Percentiles rank a stretch among this genome's conserved stretches.
Evolutionary conservation across 2,888 invertebrate species (phyloP).

Genomic region (Aphrophora alni): DNA sequence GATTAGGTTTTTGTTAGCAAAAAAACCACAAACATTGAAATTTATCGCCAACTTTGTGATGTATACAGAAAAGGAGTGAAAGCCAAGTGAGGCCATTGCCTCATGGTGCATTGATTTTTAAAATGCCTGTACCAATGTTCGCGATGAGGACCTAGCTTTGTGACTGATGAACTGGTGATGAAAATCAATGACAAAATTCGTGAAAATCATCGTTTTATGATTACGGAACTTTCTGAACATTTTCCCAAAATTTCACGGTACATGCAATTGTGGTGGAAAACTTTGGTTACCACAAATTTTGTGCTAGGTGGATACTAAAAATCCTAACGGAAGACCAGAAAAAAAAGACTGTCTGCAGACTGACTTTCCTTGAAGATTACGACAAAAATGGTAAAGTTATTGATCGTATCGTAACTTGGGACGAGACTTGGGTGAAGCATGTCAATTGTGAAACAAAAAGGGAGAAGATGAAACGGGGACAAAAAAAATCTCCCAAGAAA

Average conservation of each 20-base stretch:
- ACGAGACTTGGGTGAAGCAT: not conserved
- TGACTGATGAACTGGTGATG: conserved; percentile 26
- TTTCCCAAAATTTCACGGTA: conserved; percentile 30
- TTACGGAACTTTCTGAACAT: conserved; percentile 26
- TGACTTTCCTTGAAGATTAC: too few relatives aligned
- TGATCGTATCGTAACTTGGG: too few relatives aligned
- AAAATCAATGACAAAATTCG: conserved; percentile 28
- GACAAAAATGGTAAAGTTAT: too few relatives aligned
- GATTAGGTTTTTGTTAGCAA: conserved; percentile 26
- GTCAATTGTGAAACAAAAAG: not conserved
- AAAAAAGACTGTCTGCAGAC: not conserved
- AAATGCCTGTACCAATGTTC: conserved; percentile 31
- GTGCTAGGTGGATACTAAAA: conserved; percentile 31
- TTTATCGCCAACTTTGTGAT: conserved; percentile 28
- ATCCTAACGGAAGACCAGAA: conserved; percentile 23
- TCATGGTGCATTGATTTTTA: conserved; percentile 27
- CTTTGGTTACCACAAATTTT: conserved; percentile 35
- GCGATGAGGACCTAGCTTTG: conserved; percentile 17
- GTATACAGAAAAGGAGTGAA: conserved; percentile 32
- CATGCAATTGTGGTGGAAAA: conserved; percentile 7
- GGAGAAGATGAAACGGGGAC: not conserved
- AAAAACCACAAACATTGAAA: conserved; percentile 23
- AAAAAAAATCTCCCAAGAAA: not conserved
- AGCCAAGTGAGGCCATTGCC: conserved; percentile 19
- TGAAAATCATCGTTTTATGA: conserved; percentile 31